Conservation (phyloP, 2,797 vertebrate genomes). For the Acestrorhynchus altus region DNA sequence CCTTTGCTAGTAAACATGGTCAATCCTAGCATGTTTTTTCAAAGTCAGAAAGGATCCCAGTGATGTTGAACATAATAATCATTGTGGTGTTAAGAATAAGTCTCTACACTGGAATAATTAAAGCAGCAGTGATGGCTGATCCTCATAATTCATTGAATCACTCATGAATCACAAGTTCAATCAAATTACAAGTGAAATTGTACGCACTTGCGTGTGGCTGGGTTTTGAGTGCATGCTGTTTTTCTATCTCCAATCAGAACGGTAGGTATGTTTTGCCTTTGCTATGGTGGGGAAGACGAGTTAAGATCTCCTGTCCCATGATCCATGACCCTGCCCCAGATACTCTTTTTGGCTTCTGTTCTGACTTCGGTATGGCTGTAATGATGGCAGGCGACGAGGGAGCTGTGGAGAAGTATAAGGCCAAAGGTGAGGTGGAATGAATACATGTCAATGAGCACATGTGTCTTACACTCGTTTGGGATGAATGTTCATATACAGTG, state of each 20-base stretch:
- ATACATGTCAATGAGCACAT: background rate
- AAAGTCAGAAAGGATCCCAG: too few species aligned
- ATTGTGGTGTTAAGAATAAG: too few species aligned
- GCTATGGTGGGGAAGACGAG: conserved; percentile 73
- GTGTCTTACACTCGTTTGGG: background rate
- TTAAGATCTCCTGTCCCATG: conserved; percentile 76
- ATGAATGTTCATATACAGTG: background rate
- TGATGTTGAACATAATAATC: too few species aligned
- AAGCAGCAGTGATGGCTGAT: too few species aligned
- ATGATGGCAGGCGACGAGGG: conserved; percentile 56
- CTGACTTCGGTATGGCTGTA: conserved; percentile 69
- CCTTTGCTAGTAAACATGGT: too few species aligned
- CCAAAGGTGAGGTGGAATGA: conserved; percentile 61
- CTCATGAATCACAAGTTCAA: too few species aligned
- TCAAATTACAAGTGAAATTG: too few species aligned
- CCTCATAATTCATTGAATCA: too few species aligned
- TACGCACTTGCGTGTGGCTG: too few species aligned
- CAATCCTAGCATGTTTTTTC: too few species aligned
- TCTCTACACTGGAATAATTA: too few species aligned
- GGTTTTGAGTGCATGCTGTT: too few species aligned
- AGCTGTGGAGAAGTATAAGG: conserved; percentile 52
- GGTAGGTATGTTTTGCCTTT: conserved; percentile 75
- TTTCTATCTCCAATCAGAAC: conserved; percentile 64
- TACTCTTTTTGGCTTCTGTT: conserved; percentile 69
- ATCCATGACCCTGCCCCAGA: background rate